Conservation (phyloP, 1,140 invertebrate genomes). For the Psilanteris sp. region DNA sequence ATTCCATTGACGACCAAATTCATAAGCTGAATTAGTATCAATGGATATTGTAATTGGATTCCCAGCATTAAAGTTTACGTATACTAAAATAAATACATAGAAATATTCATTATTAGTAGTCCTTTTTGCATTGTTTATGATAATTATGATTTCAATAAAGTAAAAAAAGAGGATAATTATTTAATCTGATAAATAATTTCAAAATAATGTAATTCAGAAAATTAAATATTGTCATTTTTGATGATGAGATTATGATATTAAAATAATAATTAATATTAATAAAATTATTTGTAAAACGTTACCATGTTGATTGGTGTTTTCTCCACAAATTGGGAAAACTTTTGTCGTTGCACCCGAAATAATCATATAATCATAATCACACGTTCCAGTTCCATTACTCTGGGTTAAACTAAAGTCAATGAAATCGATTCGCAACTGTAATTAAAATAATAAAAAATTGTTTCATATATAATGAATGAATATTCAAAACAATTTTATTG, state of each 20-base stretch:
- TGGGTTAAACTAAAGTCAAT: constrained; percentile 86
- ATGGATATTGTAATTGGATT: constrained; percentile 85
- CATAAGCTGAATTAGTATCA: constrained; percentile 82
- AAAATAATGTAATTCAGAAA: too few species aligned
- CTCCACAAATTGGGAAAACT: constrained; percentile 87
- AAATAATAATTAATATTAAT: too few species aligned
- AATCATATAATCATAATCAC: constrained; percentile 85
- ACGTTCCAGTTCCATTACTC: constrained; percentile 86
- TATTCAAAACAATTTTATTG: too few species aligned
- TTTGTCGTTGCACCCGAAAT: constrained; percentile 84
- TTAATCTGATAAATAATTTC: too few species aligned
- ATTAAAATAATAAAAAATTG: constrained; percentile 60
- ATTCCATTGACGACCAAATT: constrained; percentile 86
- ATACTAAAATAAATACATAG: constrained; percentile 81
- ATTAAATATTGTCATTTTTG: too few species aligned
- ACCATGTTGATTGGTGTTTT: constrained; percentile 89
- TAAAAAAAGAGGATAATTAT: too few species aligned
- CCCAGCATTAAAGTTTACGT: constrained; percentile 86
- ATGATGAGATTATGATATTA: too few species aligned
- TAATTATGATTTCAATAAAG: too few species aligned
- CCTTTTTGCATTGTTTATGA: too few species aligned
- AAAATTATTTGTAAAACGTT: constrained; percentile 24
- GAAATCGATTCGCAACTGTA: constrained; percentile 88
- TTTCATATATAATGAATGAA: too few species aligned
- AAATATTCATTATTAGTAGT: too few species aligned